Evolutionary conservation across 30 jellyfish, hydroid and myxozoan genomes (phyloP).

Genomic region (Hydractinia symbiolongicarpus): DNA sequence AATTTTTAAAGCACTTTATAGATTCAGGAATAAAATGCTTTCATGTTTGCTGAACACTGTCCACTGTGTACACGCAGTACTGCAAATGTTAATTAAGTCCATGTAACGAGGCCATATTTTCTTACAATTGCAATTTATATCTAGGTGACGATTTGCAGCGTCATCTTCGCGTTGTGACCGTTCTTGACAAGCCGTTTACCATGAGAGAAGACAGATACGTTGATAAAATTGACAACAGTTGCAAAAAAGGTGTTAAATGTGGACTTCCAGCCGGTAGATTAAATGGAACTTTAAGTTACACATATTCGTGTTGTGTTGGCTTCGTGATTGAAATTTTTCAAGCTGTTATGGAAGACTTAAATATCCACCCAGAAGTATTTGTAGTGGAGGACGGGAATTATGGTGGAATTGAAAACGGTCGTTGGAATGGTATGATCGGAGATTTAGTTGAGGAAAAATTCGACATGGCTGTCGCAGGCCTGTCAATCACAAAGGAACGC

Average conservation of each 20-base stretch:
- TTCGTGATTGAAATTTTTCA: slow-evolving; percentile 57
- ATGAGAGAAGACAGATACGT: slow-evolving; percentile 31
- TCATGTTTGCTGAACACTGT: too few relatives aligned
- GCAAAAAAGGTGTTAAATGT: slow-evolving; percentile 38
- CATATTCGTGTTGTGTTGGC: slow-evolving; percentile 68
- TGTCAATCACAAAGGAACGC: slow-evolving; percentile 48
- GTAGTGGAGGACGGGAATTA: slow-evolving; percentile 55
- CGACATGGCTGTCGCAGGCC: slow-evolving; percentile 59
- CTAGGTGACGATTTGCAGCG: slow-evolving; percentile 12
- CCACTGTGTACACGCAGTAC: too few relatives aligned
- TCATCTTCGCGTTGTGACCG: slow-evolving; percentile 46
- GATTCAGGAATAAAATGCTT: too few relatives aligned
- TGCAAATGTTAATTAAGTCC: too few relatives aligned
- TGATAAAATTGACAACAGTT: slow-evolving; percentile 14
- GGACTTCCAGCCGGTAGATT: background rate
- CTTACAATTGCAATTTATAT: background rate
- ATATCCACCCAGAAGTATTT: slow-evolving; percentile 49
- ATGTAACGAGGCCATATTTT: too few relatives aligned
- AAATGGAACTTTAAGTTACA: slow-evolving; percentile 23
- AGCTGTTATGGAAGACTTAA: slow-evolving; percentile 47
- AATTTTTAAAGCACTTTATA: too few relatives aligned
- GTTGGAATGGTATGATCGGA: slow-evolving; percentile 92
- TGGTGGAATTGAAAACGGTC: slow-evolving; percentile 59
- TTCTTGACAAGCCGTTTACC: slow-evolving; percentile 66
- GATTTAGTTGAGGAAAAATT: slow-evolving; percentile 61